Conservation (phyloP, 2,797 vertebrate genomes). For the Margarornis squamiger region DNA sequence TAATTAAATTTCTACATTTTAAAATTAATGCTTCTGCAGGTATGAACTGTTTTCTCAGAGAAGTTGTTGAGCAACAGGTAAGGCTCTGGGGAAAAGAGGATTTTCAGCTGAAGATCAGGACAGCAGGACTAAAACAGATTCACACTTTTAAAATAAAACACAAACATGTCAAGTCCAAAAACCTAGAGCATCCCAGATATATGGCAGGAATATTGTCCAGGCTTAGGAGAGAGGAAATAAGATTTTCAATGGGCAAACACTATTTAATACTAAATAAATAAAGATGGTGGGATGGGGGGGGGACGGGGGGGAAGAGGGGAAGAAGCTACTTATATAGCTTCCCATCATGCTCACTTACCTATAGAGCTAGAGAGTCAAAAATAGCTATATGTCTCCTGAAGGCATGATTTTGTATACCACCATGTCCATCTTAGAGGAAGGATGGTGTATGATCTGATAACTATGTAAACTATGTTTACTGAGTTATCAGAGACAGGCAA, state of each 20-base stretch:
- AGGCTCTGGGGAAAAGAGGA: neutral
- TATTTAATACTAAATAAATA: neutral
- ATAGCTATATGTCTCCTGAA: neutral
- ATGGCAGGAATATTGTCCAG: neutral
- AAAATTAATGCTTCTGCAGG: neutral
- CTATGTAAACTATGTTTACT: neutral
- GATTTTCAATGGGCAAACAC: neutral
- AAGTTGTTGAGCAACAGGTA: too few species aligned
- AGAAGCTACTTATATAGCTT: neutral
- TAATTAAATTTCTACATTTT: neutral
- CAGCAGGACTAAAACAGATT: neutral
- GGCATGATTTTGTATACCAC: neutral
- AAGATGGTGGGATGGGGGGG: fast-evolving
- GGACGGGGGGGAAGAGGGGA: too few species aligned
- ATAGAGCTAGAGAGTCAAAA: neutral
- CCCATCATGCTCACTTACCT: neutral
- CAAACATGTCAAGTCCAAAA: neutral
- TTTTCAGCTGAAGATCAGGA: neutral
- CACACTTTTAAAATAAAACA: neutral
- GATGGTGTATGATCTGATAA: neutral
- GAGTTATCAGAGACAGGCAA: neutral
- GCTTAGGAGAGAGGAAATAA: neutral
- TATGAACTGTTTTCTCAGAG: neutral
- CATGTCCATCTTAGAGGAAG: neutral
- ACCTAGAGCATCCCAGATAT: fast-evolving